Percentiles rank a stretch among this genome's conserved stretches.
Evolutionary conservation across 2,797 vertebrate species (phyloP).

Genomic region (Acipenser ruthenus): DNA sequence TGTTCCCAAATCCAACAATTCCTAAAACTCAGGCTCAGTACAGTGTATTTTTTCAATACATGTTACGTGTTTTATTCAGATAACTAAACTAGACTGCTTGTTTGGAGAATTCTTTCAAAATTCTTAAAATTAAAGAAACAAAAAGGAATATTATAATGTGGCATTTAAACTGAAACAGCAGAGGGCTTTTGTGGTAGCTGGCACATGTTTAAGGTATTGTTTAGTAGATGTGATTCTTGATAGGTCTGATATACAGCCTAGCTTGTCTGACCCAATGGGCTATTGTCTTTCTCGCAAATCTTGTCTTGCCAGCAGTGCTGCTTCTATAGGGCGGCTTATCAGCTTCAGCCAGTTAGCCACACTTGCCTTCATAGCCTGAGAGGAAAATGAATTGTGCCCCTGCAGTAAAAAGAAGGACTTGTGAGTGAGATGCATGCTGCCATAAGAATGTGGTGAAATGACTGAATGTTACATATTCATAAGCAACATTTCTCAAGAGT

Average conservation of each 20-base stretch:
- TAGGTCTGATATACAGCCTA: slow-evolving; percentile 61
- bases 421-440: slow-evolving; percentile 70
- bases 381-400: slow-evolving; percentile 94
- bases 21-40: too few species aligned
- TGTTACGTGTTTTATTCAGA: background rate
- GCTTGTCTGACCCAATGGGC: slow-evolving; percentile 65
- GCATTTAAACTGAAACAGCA: slow-evolving; percentile 28
- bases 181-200: slow-evolving; percentile 41
- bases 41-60: too few species aligned
- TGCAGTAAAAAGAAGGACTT: slow-evolving; percentile 93
- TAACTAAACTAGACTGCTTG: background rate
- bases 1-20: too few species aligned
- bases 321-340: slow-evolving; percentile 78
- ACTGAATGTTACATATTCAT: slow-evolving; percentile 46
- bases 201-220: slow-evolving; percentile 53
- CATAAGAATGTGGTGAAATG: slow-evolving; percentile 59
- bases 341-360: slow-evolving; percentile 72
- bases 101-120: background rate
- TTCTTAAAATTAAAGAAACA: background rate
- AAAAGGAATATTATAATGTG: slow-evolving; percentile 1
- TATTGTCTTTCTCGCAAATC: slow-evolving; percentile 88
- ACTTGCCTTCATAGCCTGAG: slow-evolving; percentile 78
- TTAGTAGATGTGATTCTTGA: slow-evolving; percentile 64
- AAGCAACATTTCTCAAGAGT: slow-evolving; percentile 42
- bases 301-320: slow-evolving; percentile 71